Conservation (phyloP, 2,113 vertebrate genomes). For the Anser cygnoides region DNA sequence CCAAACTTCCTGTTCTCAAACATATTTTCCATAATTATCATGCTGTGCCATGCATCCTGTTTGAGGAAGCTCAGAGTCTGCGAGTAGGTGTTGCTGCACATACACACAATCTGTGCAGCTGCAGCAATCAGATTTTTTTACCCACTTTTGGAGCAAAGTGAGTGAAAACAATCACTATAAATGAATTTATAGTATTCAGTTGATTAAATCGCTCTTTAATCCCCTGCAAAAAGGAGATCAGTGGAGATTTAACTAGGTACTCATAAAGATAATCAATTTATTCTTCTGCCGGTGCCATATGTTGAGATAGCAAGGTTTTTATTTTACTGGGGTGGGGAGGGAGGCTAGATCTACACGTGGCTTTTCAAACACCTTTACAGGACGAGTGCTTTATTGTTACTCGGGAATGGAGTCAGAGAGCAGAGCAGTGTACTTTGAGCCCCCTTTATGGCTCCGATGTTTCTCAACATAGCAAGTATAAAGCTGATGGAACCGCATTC, state of each 20-base stretch:
- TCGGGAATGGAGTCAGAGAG: neutral
- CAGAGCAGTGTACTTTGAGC: neutral
- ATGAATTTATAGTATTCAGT: neutral
- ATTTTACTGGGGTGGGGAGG: neutral
- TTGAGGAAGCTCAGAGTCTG: neutral
- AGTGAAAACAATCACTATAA: neutral
- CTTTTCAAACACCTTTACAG: neutral
- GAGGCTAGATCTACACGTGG: fast-evolving
- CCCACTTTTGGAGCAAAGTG: neutral
- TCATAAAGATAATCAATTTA: neutral
- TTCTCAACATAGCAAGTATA: neutral
- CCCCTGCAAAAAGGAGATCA: neutral
- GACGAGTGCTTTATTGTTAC: too few species aligned
- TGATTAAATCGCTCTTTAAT: conserved; percentile 30
- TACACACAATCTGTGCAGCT: neutral
- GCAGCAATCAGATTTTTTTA: neutral
- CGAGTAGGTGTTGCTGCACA: neutral
- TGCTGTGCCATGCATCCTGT: fast-evolving
- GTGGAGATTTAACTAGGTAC: neutral
- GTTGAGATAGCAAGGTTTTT: neutral
- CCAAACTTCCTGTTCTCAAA: neutral
- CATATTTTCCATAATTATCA: neutral
- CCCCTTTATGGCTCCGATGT: too few species aligned
- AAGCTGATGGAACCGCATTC: neutral
- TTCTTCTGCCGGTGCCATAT: neutral